Base-by-base conservation (phyloP, 2,113 vertebrate species). In the Gallinago undulata region DNA sequence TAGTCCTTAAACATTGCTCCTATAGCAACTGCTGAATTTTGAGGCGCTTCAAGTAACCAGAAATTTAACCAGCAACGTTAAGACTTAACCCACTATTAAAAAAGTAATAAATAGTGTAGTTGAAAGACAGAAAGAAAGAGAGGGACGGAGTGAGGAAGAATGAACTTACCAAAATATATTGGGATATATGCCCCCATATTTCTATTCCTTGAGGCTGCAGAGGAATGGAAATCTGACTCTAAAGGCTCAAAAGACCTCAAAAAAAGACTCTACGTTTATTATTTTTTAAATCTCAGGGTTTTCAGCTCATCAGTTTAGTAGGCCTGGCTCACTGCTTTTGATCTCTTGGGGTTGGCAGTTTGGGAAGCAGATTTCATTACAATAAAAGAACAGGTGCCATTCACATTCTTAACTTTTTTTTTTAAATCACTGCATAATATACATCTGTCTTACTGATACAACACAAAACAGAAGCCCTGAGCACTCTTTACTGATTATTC, bases 321-420 rank as follows among this genome's bases (percentile, higher is more conserved):
- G 37, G 23, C 51, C 72, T 96, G 75, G 69, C 45, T 84, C 60
- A 30, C 45, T 76, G 45, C 39, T 68, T 83, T 83, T 77, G 35
- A 67, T 80, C n/a, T 47, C 50, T 81, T 77, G 37, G 10, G 39
- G 10, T 5, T 90, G 31, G 47, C 85, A 92, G 75, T 80, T 94
- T 77, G 59, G 72, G 56, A 67, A 88, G 43, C 79, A 93, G 85
- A 70, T 96, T 94, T 83, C 64, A 47, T 86, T 74, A 77, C 75
- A 92, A 67, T 64, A 78, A 93, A 91, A 85, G 48, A 93, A 83
- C 59, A 90, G 75, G 64, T 93, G 69, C 11, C 73, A 86, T 63
- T 93, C 64, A 39, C 77, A 68, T 25, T 57, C 55, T 63, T 67
- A 64, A 31, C 5, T 7, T 68, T 59, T 41, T 53, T 72, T 47